Conservation (phyloP, 2,113 vertebrate species). For the Paradisaea rubra region DNA sequence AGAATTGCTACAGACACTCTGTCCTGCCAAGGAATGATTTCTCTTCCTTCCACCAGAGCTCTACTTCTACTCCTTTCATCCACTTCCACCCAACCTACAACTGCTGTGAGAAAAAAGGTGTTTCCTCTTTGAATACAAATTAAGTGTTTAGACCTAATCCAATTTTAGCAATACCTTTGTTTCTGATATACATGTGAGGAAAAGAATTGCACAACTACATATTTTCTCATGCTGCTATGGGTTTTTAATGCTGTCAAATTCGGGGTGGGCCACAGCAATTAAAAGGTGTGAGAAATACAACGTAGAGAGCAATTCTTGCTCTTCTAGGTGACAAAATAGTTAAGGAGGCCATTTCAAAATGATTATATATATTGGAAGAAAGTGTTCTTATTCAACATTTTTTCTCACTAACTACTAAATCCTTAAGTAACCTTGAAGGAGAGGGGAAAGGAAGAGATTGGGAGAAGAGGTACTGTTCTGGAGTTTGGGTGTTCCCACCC, state of each 20-base stretch:
- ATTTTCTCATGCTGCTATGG: not conserved
- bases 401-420: not conserved
- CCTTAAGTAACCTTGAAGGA: not conserved
- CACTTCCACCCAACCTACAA: not conserved
- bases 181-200: not conserved
- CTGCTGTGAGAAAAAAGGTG: not conserved
- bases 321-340: not conserved
- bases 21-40: not conserved
- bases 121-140: not conserved
- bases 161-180: not conserved
- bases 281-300: not conserved
- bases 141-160: not conserved
- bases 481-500: not conserved
- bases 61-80: not conserved
- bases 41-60: not conserved
- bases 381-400: not conserved
- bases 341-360: not conserved
- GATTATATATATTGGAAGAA: not conserved
- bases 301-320: not conserved
- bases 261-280: not conserved
- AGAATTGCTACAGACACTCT: not conserved
- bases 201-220: not conserved
- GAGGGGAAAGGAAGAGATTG: not conserved
- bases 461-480: not conserved
- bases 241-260: not conserved